Conservation (phyloP, 2,797 vertebrate species). For the Yasuhikotakia modesta region DNA sequence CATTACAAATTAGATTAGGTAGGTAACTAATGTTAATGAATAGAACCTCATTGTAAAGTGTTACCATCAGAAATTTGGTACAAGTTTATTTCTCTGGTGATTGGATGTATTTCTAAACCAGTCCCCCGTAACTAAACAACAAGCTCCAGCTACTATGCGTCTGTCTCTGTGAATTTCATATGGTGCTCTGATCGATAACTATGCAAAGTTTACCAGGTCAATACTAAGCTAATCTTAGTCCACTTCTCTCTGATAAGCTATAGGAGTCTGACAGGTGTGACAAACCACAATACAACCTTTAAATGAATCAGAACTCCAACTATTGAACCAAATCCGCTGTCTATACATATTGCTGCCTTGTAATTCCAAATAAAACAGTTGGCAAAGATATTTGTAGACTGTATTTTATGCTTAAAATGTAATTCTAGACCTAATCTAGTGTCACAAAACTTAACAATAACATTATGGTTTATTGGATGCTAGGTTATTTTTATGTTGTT, state of each 20-base stretch:
- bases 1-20: too few relatives aligned
- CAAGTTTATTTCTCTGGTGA: not conserved
- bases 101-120: too few relatives aligned
- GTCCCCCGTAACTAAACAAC: not conserved
- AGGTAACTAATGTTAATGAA: too few relatives aligned
- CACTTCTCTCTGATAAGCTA: constrained; percentile 33
- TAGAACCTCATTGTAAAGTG: too few relatives aligned
- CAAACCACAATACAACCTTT: not conserved
- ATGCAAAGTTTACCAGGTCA: not conserved
- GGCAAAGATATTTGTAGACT: not conserved
- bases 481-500: too few relatives aligned
- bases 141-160: not conserved
- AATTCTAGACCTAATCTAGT: too few relatives aligned
- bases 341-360: constrained; percentile 1
- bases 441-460: not conserved
- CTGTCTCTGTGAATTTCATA: constrained; percentile 21
- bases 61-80: not conserved
- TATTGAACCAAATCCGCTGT: not conserved
- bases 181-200: constrained; percentile 24
- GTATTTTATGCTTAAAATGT: not conserved
- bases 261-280: not conserved
- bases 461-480: not conserved
- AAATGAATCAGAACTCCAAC: not conserved
- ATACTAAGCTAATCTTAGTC: constrained; percentile 11
- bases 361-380: constrained; percentile 39